Base-by-base conservation (phyloP, 2,113 vertebrate genomes). In the Dasypus novemcinctus region DNA sequence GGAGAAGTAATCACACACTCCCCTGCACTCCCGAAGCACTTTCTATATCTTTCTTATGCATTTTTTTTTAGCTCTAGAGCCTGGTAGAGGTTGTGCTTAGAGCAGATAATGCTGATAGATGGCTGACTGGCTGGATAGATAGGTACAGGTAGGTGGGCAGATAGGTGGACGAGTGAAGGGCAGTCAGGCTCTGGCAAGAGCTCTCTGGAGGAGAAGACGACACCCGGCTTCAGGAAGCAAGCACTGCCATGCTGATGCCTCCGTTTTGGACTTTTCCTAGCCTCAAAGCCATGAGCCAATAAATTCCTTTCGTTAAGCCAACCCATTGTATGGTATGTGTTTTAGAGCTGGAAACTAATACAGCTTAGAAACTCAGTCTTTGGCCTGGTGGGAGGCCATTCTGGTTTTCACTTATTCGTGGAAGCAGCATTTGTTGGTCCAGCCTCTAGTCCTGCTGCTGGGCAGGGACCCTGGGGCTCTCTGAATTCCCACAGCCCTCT, bases 1-100 rank as follows among this genome's bases (percentile, higher is more conserved):
- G 64, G 11, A 78, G 7, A 33, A 33, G 14, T n/a, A 36, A 64
- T 52, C 57, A 71, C n/a, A 52, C 15, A 5, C 21, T 57, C 27
- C 49, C 36, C 33, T 15, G 83, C 33, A 38, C 57, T 33, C 83
- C 23, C 49, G 41, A 18, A 25, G 13, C 72, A 68, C 66, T 31
- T n/a, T 41, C 41, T 20, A 14, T 4, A 9, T 4, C 5, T 36
- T 41, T n/a, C 57, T 21, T 3, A 59, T 0, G 49, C 4, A 0
- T 38, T 57, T 57, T 21, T 57, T 57, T 46, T 31, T 3, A 25
- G 41, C 49, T 63, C 31, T 31, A 15, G 27, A 57, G 91, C 57
- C 66, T 64, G 21, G 69, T 0, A 8, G 46, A 72, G n/a, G 71
- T 2, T 6, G 20, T 17, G 80, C 29, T 43, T 7, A 14, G 79